These are phyloP conservation scores for Tiliqua scincoides DNA, from an alignment of 2,113 vertebrate genomes.

Conservation along the genomic window DNA sequence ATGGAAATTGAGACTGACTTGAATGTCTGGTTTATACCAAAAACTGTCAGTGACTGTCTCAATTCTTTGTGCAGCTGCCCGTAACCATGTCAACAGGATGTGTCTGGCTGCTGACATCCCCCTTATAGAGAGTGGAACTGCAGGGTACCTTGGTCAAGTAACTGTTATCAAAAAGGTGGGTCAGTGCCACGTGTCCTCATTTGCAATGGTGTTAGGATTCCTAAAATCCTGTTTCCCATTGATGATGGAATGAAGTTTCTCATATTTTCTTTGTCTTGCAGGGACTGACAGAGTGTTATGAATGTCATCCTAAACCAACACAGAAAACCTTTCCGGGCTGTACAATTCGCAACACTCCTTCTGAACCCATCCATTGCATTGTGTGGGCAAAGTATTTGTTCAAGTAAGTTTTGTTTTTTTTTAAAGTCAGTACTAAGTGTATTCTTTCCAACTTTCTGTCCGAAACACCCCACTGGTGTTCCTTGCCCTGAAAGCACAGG, in stretches of 20 bases:
- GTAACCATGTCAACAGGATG: conserved; percentile 99
- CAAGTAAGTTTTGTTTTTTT: conserved; percentile 83
- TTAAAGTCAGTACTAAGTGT: background rate
- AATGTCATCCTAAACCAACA: conserved; percentile 96
- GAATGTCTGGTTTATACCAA: background rate
- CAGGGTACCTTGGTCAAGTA: conserved; percentile 98
- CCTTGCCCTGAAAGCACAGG: background rate
- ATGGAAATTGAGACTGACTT: background rate
- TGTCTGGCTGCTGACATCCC: conserved; percentile 96
- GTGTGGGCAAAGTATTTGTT: conserved; percentile 99
- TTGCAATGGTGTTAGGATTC: conserved; percentile 8
- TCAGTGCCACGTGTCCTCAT: background rate
- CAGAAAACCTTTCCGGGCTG: conserved; percentile 99
- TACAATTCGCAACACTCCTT: conserved; percentile 97
- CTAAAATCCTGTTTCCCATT: conserved; percentile 24
- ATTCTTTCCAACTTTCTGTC: background rate
- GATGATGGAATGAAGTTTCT: conserved; percentile 44
- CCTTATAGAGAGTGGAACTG: conserved; percentile 96
- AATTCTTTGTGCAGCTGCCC: conserved; percentile 81
- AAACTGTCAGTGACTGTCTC: conserved; percentile 21
- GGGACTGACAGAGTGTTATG: conserved; percentile 97
- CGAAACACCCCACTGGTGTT: background rate
- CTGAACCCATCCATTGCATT: conserved; percentile 98
- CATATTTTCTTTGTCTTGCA: conserved; percentile 53
- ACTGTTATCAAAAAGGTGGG: conserved; percentile 97